A percentile compares a stretch with the other conserved stretches of the same genome.
These are phyloP conservation scores for Geodia barretti DNA, from an alignment of 37 sponge, comb jelly and placozoan species.

Conservation along the genomic window DNA sequence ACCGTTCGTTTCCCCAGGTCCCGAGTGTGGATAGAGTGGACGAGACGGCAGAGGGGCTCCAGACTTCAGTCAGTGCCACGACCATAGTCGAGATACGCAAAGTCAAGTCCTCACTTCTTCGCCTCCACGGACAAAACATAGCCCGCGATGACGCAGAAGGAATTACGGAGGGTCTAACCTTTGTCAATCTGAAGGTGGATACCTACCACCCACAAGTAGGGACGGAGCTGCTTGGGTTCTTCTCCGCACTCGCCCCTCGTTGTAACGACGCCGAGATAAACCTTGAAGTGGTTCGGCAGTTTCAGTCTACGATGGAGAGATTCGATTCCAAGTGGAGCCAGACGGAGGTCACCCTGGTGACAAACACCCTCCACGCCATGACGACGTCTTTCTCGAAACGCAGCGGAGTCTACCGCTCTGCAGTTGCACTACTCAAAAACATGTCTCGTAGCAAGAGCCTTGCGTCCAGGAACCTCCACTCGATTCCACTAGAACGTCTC, in stretches of 20 bases:
- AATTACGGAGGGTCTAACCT: conserved; percentile 10
- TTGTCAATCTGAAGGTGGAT: conserved; percentile 18
- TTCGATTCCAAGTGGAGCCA: conserved; percentile 28
- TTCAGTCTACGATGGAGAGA: conserved; percentile 17
- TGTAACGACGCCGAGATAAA: neutral
- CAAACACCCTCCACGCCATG: neutral
- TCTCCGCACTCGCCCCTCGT: neutral
- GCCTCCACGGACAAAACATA: neutral
- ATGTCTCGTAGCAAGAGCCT: neutral
- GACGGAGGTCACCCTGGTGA: conserved; percentile 12
- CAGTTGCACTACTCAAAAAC: conserved; percentile 43
- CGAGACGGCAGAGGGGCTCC: neutral
- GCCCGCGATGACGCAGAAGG: neutral
- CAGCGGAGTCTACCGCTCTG: conserved; percentile 44
- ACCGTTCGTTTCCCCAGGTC: neutral
- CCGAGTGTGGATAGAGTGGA: neutral
- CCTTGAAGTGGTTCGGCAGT: conserved; percentile 33
- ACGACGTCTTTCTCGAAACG: neutral
- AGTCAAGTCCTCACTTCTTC: conserved; percentile 22
- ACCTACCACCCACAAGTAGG: conserved; percentile 45
- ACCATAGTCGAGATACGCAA: conserved; percentile 66
- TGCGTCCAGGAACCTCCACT: conserved; percentile 1
- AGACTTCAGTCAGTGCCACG: conserved; percentile 26
- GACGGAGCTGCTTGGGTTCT: conserved; percentile 22
- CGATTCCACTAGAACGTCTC: conserved; percentile 5